These are phyloP conservation scores for Rambutsinella grinnellia DNA, from an alignment of 2,888 invertebrate species.

Conservation along the genomic window DNA sequence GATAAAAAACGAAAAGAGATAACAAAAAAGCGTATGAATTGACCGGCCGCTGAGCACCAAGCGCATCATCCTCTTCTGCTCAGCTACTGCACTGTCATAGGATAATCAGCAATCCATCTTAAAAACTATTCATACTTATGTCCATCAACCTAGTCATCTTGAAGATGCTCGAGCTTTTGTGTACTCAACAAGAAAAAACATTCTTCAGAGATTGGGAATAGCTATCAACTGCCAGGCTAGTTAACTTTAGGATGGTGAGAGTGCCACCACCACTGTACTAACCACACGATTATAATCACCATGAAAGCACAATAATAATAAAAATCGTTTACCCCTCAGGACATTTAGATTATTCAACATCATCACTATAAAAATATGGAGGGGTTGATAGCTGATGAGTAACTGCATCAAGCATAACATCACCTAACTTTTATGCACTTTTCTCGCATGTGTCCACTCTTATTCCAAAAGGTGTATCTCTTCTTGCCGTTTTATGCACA, in stretches of 20 bases:
- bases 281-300: constrained; percentile 58
- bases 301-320: constrained; percentile 54
- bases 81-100: constrained; percentile 53
- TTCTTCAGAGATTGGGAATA: constrained; percentile 33
- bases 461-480: constrained; percentile 29
- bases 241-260: constrained; percentile 50
- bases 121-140: neutral
- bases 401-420: neutral
- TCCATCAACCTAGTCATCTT: neutral
- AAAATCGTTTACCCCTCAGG: constrained; percentile 49
- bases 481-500: constrained; percentile 24
- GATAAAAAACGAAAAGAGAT: constrained; percentile 4
- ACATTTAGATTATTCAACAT: constrained; percentile 53
- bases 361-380: constrained; percentile 43
- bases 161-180: constrained; percentile 12
- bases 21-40: neutral
- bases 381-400: neutral
- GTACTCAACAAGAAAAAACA: constrained; percentile 44
- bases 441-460: constrained; percentile 49
- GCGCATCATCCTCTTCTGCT: constrained; percentile 17
- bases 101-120: constrained; percentile 44
- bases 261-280: constrained; percentile 34
- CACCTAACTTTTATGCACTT: constrained; percentile 31
- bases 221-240: constrained; percentile 55
- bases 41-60: constrained; percentile 8